Evolutionary conservation across 2,113 vertebrate species (phyloP).

Genomic region (Gyps fulvus): DNA sequence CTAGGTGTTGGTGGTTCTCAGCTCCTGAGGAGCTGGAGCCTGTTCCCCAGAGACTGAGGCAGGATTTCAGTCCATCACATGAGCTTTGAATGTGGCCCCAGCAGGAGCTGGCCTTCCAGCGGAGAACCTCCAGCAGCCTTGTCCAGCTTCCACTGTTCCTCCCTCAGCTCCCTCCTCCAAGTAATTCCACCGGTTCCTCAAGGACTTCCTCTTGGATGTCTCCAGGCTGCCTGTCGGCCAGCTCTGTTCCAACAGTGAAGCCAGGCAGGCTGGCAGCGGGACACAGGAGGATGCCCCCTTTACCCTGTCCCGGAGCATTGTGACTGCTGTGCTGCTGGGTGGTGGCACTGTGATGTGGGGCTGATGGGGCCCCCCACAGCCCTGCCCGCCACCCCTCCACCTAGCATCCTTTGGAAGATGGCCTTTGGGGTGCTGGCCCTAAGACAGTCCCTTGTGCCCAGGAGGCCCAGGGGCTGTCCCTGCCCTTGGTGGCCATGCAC

Average conservation of each 20-base stretch:
- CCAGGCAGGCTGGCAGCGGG: not conserved
- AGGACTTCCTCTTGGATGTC: not conserved
- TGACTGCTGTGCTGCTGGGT: not conserved
- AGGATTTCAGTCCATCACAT: not conserved
- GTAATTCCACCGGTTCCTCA: not conserved
- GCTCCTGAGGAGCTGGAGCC: not conserved
- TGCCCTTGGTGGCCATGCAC: not conserved
- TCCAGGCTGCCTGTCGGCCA: not conserved
- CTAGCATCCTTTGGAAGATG: not conserved
- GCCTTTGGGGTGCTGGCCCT: not conserved
- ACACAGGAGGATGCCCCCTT: not conserved
- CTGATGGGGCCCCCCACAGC: not conserved
- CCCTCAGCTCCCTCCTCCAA: not conserved
- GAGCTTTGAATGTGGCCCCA: not conserved
- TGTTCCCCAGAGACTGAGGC: not conserved
- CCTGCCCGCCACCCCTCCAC: rapidly evolving
- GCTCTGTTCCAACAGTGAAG: not conserved
- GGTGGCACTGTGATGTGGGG: not conserved
- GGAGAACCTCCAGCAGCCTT: not conserved
- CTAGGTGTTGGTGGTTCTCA: not conserved
- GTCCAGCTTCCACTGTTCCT: not conserved
- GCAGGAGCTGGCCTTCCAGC: not conserved
- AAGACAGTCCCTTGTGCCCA: not conserved
- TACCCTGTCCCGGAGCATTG: not conserved
- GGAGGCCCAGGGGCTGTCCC: no score